phyloP scores from a whole-genome alignment of 2,888 invertebrate species.

The Stramonita haemastoma region DNA sequence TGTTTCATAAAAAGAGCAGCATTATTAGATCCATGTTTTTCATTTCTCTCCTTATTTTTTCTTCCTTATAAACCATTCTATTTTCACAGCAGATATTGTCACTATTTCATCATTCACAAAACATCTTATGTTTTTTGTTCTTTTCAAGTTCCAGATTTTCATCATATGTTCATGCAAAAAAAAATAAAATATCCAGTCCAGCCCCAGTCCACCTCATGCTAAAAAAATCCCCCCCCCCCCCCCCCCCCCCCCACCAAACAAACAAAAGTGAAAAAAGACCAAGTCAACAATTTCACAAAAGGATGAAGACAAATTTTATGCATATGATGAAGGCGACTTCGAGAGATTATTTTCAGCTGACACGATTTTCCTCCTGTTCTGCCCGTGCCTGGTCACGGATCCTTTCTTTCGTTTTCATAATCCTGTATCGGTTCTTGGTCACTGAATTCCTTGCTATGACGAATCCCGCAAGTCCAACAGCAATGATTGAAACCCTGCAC shows the following conservation, averaged over 20 bases:
- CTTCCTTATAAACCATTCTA: no score
- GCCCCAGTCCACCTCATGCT: neutral
- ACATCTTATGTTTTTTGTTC: neutral
- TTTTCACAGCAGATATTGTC: neutral
- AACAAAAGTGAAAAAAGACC: neutral
- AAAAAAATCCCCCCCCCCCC: neutral
- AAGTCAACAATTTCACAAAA: neutral
- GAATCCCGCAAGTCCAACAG: constrained; percentile 45
- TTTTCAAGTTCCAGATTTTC: neutral
- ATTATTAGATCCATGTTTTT: no score
- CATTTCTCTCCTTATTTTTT: no score
- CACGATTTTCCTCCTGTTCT: constrained; percentile 40
- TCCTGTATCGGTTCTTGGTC: constrained; percentile 44
- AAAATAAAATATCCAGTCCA: neutral
- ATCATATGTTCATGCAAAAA: neutral
- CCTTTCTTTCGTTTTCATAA: constrained; percentile 49
- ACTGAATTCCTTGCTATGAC: constrained; percentile 47
- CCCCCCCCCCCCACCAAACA: neutral
- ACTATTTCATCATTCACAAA: no score
- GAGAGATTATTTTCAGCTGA: constrained; percentile 3
- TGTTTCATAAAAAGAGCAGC: no score
- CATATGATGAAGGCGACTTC: neutral
- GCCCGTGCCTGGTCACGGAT: constrained; percentile 45
- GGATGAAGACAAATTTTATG: neutral
- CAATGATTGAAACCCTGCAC: constrained; percentile 48